Evolutionary conservation across 2,113 vertebrate species (phyloP).

Genomic region (Agelaius phoeniceus): DNA sequence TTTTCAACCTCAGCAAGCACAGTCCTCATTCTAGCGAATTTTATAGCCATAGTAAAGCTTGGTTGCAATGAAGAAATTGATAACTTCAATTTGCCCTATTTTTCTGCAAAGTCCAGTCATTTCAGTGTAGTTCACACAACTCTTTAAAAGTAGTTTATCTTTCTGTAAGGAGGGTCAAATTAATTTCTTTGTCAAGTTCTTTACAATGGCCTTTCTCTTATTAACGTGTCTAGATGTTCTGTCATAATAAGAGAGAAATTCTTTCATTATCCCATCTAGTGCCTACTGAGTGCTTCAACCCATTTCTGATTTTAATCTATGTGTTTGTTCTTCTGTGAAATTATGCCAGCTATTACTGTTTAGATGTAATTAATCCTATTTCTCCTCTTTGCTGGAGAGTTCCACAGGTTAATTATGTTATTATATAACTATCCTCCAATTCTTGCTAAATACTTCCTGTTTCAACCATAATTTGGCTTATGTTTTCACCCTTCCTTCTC

Average conservation of each 20-base stretch:
- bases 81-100: neutral
- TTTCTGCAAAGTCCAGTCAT: neutral
- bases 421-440: neutral
- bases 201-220: neutral
- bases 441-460: neutral
- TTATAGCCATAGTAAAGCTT: neutral
- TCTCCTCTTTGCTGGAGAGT: neutral
- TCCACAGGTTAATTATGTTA: neutral
- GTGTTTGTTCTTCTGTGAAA: slow-evolving; percentile 18
- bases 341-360: neutral
- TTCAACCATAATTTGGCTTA: neutral
- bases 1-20: neutral
- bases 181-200: neutral
- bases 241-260: neutral
- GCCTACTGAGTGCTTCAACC: neutral
- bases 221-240: neutral
- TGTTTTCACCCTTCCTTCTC: neutral
- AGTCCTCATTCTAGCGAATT: neutral
- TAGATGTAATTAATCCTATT: neutral
- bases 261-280: neutral
- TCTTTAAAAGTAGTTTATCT: neutral
- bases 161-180: neutral
- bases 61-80: neutral
- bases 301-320: neutral
- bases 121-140: neutral